phyloP scores from a whole-genome alignment of 2,113 vertebrate genomes.

The Spea bombifrons region DNA sequence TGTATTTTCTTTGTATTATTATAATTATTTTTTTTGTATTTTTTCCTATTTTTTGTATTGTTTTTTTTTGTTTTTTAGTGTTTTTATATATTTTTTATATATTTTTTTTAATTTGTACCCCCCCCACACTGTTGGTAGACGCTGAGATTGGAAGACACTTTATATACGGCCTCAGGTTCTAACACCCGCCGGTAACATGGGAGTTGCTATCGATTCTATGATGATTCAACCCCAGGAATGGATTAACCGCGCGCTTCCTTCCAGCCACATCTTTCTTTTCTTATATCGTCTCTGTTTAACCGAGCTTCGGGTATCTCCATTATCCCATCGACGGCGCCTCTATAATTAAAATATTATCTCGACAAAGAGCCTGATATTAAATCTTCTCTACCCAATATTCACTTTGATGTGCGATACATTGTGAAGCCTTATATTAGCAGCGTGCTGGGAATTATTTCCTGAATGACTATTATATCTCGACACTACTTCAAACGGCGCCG shows the following conservation, averaged over 20 bases:
- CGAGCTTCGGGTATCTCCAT: not conserved
- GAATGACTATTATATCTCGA: not conserved
- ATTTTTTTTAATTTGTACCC: not conserved
- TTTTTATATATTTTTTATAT: not conserved
- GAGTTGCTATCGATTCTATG: too few relatives aligned
- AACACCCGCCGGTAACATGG: too few relatives aligned
- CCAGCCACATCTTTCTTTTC: not conserved
- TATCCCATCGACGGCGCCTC: not conserved
- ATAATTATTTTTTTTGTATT: not conserved
- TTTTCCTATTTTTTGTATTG: not conserved
- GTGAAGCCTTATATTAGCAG: not conserved
- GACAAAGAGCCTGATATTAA: not conserved
- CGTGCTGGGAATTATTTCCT: not conserved
- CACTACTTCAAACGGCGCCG: not conserved
- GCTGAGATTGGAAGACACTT: too few relatives aligned
- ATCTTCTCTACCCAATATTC: not conserved
- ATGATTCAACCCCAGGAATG: not conserved
- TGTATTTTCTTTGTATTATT: not conserved
- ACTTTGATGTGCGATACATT: not conserved
- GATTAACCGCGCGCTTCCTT: not conserved
- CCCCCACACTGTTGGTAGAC: not conserved
- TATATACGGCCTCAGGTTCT: too few relatives aligned
- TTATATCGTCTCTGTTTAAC: not conserved
- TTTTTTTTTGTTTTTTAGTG: not conserved
- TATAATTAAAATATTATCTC: conserved; percentile 2